These are phyloP conservation scores for Malurus splendens DNA, from an alignment of 2,797 vertebrate species.

Conservation along the genomic window DNA sequence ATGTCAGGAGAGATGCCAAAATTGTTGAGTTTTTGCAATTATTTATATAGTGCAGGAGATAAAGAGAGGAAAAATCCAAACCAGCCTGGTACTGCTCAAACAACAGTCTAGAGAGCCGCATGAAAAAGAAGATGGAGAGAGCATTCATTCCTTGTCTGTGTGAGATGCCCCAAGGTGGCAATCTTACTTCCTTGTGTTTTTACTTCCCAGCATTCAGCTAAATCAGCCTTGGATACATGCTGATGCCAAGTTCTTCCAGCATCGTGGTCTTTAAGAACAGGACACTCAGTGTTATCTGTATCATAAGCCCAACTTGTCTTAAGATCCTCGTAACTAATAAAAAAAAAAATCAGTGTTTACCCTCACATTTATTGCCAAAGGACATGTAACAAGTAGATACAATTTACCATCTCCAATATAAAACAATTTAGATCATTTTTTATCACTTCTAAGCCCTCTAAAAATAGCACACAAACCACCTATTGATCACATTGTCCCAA, in stretches of 20 bases:
- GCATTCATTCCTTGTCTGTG: not conserved
- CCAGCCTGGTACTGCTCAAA: not conserved
- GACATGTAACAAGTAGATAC: not conserved
- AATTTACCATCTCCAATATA: not conserved
- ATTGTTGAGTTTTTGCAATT: not conserved
- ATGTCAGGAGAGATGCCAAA: not conserved
- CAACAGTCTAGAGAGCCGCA: not conserved
- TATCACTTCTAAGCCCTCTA: not conserved
- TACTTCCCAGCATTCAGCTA: not conserved
- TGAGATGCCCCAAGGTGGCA: not conserved
- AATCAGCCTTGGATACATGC: not conserved
- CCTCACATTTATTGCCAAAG: not conserved
- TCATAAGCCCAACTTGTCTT: not conserved
- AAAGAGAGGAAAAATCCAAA: rapidly evolving
- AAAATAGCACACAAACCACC: not conserved
- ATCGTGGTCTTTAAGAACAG: not conserved
- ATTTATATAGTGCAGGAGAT: not conserved
- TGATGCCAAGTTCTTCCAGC: not conserved
- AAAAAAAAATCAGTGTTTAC: not conserved
- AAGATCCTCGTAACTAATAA: not conserved
- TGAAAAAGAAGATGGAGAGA: not conserved
- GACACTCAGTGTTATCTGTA: not conserved
- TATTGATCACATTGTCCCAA: not conserved
- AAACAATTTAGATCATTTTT: not conserved
- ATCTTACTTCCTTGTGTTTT: not conserved